A percentile compares a stretch with the other conserved stretches of the same genome.
Conservation (phyloP, 92 coral and sea anemone species). For the Galaxea fascicularis region DNA sequence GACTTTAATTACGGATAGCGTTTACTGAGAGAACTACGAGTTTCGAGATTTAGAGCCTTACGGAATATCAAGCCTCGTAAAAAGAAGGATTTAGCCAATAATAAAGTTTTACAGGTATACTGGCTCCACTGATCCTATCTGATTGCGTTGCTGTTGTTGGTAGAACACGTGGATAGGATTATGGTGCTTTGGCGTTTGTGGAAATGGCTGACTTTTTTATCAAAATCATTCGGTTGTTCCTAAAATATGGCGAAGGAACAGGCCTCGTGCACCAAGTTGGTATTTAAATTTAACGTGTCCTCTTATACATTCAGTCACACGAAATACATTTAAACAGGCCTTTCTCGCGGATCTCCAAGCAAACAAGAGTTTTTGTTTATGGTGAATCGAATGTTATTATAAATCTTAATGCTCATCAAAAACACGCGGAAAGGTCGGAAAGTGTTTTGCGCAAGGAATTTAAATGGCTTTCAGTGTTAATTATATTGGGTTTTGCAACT, state of each 20-base stretch:
- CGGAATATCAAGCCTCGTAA: too few species aligned
- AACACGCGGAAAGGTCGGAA: not conserved
- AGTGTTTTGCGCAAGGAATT: not conserved
- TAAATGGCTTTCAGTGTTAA: constrained; percentile 6
- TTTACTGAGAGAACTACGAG: too few species aligned
- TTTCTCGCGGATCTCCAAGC: not conserved
- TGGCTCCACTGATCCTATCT: not conserved
- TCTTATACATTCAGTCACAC: not conserved
- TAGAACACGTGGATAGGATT: not conserved
- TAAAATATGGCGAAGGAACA: not conserved
- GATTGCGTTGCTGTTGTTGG: not conserved
- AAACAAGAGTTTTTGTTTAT: not conserved
- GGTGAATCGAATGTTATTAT: not conserved
- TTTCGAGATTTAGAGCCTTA: too few species aligned
- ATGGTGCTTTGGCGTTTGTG: not conserved
- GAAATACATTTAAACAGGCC: not conserved
- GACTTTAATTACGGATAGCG: too few species aligned
- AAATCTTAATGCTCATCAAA: constrained; percentile 18
- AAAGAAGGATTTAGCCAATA: too few species aligned
- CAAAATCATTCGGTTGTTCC: not conserved
- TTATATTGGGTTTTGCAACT: constrained; percentile 11
- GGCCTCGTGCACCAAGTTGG: not conserved
- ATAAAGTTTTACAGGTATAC: too few species aligned
- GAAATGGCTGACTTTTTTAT: not conserved
- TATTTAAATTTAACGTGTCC: too few species aligned